These are phyloP conservation scores for Agonopterix arenella DNA, from an alignment of 2,888 invertebrate species.

Conservation along the genomic window DNA sequence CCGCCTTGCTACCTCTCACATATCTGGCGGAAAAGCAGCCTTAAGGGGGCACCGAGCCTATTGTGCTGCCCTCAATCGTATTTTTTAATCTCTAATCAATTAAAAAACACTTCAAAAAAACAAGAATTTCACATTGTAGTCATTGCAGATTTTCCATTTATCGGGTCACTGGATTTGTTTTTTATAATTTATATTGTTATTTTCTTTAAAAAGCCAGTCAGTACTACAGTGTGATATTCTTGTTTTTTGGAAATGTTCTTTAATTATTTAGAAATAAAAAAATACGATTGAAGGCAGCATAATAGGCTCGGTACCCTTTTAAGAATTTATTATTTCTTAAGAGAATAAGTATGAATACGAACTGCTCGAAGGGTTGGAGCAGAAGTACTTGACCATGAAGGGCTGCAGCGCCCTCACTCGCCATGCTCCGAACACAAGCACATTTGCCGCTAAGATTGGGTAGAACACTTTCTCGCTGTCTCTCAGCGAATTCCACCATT, in stretches of 20 bases:
- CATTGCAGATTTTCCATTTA: no score
- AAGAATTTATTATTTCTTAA: background rate
- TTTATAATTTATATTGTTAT: no score
- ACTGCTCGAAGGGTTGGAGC: constrained; percentile 88
- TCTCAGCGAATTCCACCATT: constrained; percentile 84
- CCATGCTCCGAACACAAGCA: constrained; percentile 90
- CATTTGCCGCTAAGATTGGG: constrained; percentile 87
- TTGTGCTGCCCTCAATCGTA: no score
- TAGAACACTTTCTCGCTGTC: constrained; percentile 87
- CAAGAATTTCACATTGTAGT: background rate
- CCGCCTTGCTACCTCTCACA: no score
- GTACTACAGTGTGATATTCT: background rate
- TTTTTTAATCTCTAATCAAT: no score
- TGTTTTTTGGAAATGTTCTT: no score
- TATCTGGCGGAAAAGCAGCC: no score
- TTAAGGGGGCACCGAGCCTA: no score
- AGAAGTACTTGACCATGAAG: constrained; percentile 90
- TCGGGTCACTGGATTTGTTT: background rate
- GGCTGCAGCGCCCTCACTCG: constrained; percentile 82
- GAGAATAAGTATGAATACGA: constrained; percentile 36
- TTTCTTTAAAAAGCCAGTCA: no score
- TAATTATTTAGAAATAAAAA: no score
- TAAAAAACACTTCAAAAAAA: background rate
- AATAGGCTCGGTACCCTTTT: background rate
- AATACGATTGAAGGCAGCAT: no score